Percentiles rank a stretch among this genome's conserved stretches.
Conservation (phyloP, 2,797 vertebrate genomes). For the Galago senegalensis region DNA sequence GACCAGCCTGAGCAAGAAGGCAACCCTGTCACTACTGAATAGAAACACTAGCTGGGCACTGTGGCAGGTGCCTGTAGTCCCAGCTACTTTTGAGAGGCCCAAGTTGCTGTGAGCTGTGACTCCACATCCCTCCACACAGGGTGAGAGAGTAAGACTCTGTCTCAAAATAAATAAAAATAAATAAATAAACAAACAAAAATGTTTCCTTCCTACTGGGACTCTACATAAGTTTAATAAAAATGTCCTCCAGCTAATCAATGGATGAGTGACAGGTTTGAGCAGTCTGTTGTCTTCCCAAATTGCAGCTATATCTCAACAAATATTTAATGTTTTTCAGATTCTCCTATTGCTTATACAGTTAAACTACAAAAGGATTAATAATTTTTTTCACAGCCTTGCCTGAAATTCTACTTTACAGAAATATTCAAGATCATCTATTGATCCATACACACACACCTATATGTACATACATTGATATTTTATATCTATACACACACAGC, state of each 20-base stretch:
- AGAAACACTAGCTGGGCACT: no score
- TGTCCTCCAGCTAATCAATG: conserved; percentile 58
- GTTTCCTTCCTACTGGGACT: conserved; percentile 45
- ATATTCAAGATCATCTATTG: conserved; percentile 60
- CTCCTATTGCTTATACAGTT: conserved; percentile 55
- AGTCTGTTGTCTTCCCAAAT: conserved; percentile 69
- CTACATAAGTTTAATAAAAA: conserved; percentile 64
- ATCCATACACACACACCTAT: background rate
- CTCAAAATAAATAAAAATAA: no score
- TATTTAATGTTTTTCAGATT: conserved; percentile 79
- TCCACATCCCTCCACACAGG: no score
- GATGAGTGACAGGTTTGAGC: conserved; percentile 47
- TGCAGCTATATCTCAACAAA: conserved; percentile 72
- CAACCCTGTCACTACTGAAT: no score
- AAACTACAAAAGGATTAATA: conserved; percentile 66
- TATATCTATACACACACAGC: background rate
- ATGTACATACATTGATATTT: background rate
- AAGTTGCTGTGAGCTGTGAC: no score
- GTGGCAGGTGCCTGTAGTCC: no score
- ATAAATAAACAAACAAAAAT: no score
- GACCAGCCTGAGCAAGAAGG: no score
- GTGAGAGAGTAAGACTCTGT: no score
- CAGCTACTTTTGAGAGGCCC: no score
- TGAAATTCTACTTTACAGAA: conserved; percentile 72
- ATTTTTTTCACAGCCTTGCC: conserved; percentile 67